phyloP scores from a whole-genome alignment of 2,113 vertebrate species.

The Psilopogon haemacephalus region DNA sequence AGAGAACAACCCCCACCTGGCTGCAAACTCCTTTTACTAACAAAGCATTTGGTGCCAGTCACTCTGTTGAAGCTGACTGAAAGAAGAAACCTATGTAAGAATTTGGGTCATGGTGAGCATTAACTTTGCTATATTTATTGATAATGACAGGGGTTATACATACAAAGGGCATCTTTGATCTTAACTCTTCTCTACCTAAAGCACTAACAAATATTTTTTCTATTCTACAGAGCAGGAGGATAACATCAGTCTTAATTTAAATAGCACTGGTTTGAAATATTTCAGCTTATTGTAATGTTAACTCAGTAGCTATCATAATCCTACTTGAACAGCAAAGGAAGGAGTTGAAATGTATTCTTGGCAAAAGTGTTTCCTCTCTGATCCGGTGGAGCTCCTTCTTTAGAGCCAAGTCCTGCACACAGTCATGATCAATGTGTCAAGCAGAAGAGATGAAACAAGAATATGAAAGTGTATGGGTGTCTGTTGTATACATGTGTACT shows the following conservation, averaged over 20 bases:
- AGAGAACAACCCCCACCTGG: no score
- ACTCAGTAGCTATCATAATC: not conserved
- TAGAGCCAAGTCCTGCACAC: not conserved
- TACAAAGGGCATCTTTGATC: not conserved
- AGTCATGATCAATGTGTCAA: not conserved
- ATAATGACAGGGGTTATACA: not conserved
- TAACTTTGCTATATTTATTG: not conserved
- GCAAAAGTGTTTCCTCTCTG: not conserved
- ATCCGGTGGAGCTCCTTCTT: not conserved
- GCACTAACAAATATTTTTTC: not conserved
- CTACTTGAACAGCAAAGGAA: not conserved
- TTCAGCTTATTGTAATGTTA: slow-evolving; percentile 1
- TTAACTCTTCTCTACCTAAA: not conserved
- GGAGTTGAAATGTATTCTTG: not conserved
- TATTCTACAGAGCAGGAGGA: not conserved
- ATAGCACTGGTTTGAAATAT: not conserved
- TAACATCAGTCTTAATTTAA: not conserved
- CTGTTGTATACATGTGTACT: not conserved
- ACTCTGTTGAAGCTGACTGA: not conserved
- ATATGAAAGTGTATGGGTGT: not conserved
- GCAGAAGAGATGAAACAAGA: not conserved
- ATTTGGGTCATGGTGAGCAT: not conserved
- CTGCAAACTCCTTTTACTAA: not conserved
- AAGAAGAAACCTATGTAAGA: not conserved
- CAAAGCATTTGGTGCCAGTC: not conserved